Conservation (phyloP, 2,113 vertebrate genomes). For the Triplophysa rosa region DNA sequence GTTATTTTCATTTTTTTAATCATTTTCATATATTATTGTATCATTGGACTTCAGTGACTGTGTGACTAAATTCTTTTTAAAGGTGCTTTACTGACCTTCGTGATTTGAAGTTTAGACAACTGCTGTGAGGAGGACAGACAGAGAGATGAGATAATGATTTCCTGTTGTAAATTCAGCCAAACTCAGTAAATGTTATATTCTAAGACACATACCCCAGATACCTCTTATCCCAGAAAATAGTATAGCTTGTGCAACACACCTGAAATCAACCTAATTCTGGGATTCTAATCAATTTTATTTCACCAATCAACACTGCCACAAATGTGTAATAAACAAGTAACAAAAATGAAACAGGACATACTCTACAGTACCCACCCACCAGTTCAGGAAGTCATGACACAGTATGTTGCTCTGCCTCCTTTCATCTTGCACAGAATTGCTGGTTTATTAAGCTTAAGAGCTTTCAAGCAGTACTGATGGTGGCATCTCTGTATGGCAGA, state of each 20-base stretch:
- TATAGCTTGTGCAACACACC: background rate
- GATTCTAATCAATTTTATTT: background rate
- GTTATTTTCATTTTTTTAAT: background rate
- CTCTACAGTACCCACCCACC: no score
- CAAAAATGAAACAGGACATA: no score
- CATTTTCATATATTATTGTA: background rate
- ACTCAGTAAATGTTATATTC: background rate
- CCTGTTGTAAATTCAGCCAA: slow-evolving; percentile 13
- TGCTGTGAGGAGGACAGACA: background rate
- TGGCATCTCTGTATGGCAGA: slow-evolving; percentile 18
- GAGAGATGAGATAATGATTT: slow-evolving; percentile 46
- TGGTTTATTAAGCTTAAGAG: slow-evolving; percentile 6
- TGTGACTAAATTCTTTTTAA: background rate
- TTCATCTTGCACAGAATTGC: slow-evolving; percentile 3
- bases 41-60: background rate
- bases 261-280: background rate
- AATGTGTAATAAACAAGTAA: no score
- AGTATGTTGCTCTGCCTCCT: background rate
- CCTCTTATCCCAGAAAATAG: background rate
- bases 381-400: background rate
- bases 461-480: background rate
- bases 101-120: slow-evolving; percentile 3
- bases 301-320: no score
- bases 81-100: slow-evolving; percentile 19
- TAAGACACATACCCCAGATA: background rate